phyloP scores from a whole-genome alignment of 1,140 invertebrate genomes.

The Diorhabda carinulata region DNA sequence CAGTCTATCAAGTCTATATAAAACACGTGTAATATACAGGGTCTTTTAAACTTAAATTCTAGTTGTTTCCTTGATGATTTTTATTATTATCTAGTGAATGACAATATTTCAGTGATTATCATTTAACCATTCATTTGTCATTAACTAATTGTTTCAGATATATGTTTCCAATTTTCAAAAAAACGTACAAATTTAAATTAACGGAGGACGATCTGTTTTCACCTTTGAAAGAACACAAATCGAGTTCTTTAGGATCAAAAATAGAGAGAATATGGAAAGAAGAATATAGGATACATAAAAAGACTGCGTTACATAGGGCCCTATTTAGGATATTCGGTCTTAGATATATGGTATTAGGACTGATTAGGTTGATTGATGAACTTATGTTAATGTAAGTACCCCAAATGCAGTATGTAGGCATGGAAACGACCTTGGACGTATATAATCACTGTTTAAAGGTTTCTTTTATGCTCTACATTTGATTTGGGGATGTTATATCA shows the following conservation, averaged over 20 bases:
- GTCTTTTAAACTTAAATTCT: no score
- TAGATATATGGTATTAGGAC: constrained; percentile 43
- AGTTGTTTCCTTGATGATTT: no score
- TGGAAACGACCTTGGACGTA: no score
- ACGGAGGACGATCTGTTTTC: constrained; percentile 57
- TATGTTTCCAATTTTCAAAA: constrained; percentile 53
- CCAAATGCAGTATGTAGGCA: background rate
- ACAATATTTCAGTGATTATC: no score
- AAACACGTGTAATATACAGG: no score
- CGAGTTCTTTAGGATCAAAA: constrained; percentile 53
- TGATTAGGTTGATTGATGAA: constrained; percentile 44
- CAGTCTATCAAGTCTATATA: no score
- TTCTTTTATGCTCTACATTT: no score
- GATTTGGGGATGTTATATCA: no score
- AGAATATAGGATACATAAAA: constrained; percentile 47
- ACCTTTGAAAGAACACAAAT: constrained; percentile 55
- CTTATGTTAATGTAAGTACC: constrained; percentile 45
- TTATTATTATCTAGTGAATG: no score
- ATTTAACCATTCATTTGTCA: no score
- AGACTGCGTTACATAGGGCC: constrained; percentile 41
- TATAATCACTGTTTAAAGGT: no score
- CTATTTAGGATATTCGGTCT: constrained; percentile 47
- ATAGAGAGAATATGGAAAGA: constrained; percentile 53
- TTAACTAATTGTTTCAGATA: constrained; percentile 44
- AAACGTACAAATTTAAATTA: constrained; percentile 53